Evolutionary conservation across 2,113 vertebrate genomes (phyloP).

Genomic region (Myxocyprinus asiaticus): DNA sequence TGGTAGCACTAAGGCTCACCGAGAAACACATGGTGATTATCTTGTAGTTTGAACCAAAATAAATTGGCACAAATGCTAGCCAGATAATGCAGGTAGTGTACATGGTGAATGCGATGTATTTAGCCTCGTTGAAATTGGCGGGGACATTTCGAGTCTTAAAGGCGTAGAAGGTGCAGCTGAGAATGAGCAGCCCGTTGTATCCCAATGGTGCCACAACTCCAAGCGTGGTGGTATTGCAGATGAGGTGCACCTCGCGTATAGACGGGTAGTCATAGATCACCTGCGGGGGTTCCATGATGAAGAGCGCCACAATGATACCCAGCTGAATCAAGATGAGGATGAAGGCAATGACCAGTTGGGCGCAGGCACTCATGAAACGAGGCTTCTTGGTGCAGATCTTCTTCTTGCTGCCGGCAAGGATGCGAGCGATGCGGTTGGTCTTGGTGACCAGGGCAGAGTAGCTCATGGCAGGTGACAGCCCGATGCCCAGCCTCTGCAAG

Average conservation of each 20-base stretch:
- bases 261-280: constrained; percentile 95
- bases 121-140: constrained; percentile 98
- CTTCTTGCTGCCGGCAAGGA: constrained; percentile 98
- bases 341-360: constrained; percentile 94
- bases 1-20: constrained; percentile 94
- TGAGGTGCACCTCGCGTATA: constrained; percentile 94
- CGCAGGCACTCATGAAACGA: constrained; percentile 98
- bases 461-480: constrained; percentile 97
- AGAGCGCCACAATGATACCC: constrained; percentile 93
- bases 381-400: constrained; percentile 99
- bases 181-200: constrained; percentile 94
- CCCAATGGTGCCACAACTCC: constrained; percentile 96
- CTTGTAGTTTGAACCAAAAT: constrained; percentile 99
- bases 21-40: constrained; percentile 99
- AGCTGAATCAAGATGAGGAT: constrained; percentile 93
- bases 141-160: constrained; percentile 99
- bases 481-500: constrained; percentile 92
- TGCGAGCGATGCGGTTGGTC: constrained; percentile 97
- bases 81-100: constrained; percentile 99
- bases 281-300: constrained; percentile 90
- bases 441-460: constrained; percentile 98
- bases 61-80: constrained; percentile 98
- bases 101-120: constrained; percentile 99
- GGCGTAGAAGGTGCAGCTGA: constrained; percentile 98
- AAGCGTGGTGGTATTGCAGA: constrained; percentile 95